Evolutionary conservation across 2,113 vertebrate genomes (phyloP).

Genomic region (Heloderma charlesbogerti): DNA sequence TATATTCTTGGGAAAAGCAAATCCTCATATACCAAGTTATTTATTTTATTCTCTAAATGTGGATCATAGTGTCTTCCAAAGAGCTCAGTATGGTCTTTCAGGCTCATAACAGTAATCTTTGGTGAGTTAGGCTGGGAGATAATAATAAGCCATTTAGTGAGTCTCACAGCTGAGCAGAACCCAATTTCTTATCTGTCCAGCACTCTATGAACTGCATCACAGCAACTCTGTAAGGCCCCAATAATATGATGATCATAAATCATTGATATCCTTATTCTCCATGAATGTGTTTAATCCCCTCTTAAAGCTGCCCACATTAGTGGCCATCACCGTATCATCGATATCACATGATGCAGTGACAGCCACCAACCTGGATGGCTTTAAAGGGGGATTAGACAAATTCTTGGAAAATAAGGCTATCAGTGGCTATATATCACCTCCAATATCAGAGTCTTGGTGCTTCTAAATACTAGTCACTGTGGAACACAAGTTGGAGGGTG

Average conservation of each 20-base stretch:
- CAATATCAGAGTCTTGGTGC: no score
- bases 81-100: background rate
- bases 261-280: no score
- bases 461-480: no score
- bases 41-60: background rate
- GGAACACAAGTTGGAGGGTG: no score
- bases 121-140: background rate
- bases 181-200: background rate
- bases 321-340: no score
- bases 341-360: no score
- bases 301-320: no score
- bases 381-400: no score
- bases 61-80: background rate
- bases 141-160: background rate
- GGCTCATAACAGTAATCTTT: background rate
- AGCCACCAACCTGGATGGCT: no score
- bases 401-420: no score
- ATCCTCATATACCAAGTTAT: slow-evolving; percentile 59
- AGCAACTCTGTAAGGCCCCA: background rate
- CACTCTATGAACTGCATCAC: background rate
- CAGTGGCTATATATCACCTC: no score
- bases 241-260: background rate
- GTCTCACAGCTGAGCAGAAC: background rate
- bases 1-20: slow-evolving; percentile 60
- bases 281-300: no score